Evolutionary conservation across 2,888 invertebrate species (phyloP).

Genomic region (Volucella zonaria): DNA sequence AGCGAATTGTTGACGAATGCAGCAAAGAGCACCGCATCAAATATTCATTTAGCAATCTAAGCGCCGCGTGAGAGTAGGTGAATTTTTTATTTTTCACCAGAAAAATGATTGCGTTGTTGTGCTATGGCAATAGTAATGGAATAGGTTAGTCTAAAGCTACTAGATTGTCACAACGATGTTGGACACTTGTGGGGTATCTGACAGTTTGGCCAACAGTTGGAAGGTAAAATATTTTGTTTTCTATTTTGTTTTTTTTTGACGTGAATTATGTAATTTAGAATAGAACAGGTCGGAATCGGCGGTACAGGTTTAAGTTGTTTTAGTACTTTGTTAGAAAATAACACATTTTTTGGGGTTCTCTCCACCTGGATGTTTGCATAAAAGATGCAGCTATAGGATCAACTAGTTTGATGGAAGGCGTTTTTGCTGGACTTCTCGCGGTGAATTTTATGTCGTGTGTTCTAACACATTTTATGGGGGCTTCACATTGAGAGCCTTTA

Average conservation of each 20-base stretch:
- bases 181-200: constrained; percentile 22
- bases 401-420: not conserved
- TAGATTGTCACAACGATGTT: constrained; percentile 36
- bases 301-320: constrained; percentile 7
- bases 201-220: not conserved
- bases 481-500: no score
- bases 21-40: constrained; percentile 78
- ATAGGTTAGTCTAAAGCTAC: constrained; percentile 34
- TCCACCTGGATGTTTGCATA: constrained; percentile 18
- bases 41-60: constrained; percentile 83
- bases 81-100: constrained; percentile 79
- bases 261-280: constrained; percentile 28
- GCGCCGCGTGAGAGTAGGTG: constrained; percentile 82
- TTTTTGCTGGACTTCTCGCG: no score
- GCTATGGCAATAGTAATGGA: constrained; percentile 25
- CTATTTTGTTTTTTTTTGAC: not conserved
- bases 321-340: constrained; percentile 10
- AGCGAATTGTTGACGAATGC: constrained; percentile 46
- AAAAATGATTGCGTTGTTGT: constrained; percentile 41
- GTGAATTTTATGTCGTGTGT: no score
- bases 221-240: not conserved
- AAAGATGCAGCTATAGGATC: constrained; percentile 2
- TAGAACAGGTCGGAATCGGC: not conserved
- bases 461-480: no score
- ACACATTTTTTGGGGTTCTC: constrained; percentile 9